Evolutionary conservation across 2,797 vertebrate genomes (phyloP), one percentile per base, ranked within the genome.

Genomic region (Chromobotia macracanthus): DNA sequence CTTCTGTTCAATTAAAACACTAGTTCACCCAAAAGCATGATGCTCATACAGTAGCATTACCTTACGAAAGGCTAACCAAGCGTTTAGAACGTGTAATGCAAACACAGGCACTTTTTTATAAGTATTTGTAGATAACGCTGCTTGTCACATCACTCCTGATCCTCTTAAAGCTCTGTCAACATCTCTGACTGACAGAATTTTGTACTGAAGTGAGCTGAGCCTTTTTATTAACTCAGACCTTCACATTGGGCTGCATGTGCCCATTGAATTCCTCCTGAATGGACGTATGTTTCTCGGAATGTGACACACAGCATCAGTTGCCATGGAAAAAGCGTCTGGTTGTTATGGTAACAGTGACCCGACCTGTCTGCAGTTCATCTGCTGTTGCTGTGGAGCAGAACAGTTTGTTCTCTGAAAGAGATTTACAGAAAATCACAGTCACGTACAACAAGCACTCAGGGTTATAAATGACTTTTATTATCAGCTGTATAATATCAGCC

Each of bases 251-350:
- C 60, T 67, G 23, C 13, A 35, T 41, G 8, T 65, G 21, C 21
- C 63, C 25, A 35, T 5, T 53, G 21, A 63, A 41, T 79, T 55
- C 28, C 48, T 55, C 23, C 28, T 56, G 73, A 74, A 80, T 70
- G 66, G 19, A 77, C 44, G 9, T 23, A 3, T 35, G 80, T 91
- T 83, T 75, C 44, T 64, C 41, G 8, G 44, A 72, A 79, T 53
- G 72, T 64, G 87, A 86, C 53, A 89, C 84, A 85, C 71, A 56
- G 53, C 58, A 74, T 84, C 75, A 38, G 87, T 91, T 90, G 84
- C 89, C 78, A 85, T 85, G 86, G 85, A 68, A 84, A 86, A 66
- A 55, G 41, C n/a, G 15, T 76, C 77, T 12, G 80, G 85, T 86
- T 73, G 78, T 70, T 74, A 71, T 77, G 86, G 84, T 63, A 80